Percentiles rank a stretch among this genome's conserved stretches.
Evolutionary conservation across 2,888 invertebrate genomes (phyloP).

Genomic region (Patella pellucida): DNA sequence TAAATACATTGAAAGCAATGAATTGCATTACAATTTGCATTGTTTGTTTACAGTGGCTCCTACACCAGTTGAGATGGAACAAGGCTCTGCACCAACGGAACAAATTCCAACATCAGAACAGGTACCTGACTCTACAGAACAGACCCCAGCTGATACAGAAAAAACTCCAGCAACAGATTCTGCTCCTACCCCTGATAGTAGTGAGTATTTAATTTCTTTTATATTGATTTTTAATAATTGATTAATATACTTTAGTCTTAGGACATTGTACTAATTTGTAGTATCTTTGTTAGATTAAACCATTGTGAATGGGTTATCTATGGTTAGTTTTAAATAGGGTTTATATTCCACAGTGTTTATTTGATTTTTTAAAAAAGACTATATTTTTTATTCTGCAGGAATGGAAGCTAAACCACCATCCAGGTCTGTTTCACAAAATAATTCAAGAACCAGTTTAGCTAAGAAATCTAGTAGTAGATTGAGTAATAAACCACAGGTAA

Average conservation of each 20-base stretch:
- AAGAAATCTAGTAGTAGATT: constrained; percentile 9
- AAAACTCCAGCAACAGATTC: background rate
- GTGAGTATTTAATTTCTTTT: background rate
- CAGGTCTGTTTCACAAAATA: background rate
- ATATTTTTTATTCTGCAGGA: constrained; percentile 10
- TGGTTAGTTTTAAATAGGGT: no score
- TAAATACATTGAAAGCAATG: no score
- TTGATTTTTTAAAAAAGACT: no score
- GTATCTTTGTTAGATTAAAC: background rate
- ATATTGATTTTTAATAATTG: background rate
- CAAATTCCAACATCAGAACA: constrained; percentile 15
- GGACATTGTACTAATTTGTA: background rate
- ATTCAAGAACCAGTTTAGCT: background rate
- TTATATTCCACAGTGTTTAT: no score
- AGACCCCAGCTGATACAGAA: constrained; percentile 15
- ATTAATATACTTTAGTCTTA: background rate
- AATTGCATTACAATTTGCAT: no score
- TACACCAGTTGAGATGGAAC: constrained; percentile 14
- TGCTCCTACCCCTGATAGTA: constrained; percentile 6
- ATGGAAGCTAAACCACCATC: constrained; percentile 14
- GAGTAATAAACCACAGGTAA: constrained; percentile 16
- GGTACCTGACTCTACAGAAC: constrained; percentile 1
- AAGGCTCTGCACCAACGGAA: background rate
- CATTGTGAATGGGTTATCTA: background rate
- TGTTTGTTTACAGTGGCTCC: no score